Percentiles rank a stretch among this genome's conserved stretches.
Evolutionary conservation across 2,888 invertebrate species (phyloP).

Genomic region (Linyphia triangularis): DNA sequence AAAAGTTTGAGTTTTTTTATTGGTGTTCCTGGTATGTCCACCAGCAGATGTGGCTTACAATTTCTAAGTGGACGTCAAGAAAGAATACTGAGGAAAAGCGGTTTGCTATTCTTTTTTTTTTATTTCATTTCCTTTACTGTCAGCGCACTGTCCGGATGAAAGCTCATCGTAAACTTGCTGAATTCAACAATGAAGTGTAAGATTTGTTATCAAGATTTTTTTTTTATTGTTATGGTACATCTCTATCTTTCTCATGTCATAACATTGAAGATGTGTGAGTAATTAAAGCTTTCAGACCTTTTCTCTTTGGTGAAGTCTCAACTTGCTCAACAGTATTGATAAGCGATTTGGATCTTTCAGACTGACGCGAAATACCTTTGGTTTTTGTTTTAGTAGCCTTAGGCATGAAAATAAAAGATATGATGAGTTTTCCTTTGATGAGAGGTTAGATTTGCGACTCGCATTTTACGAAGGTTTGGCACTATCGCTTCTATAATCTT

Average conservation of each 20-base stretch:
- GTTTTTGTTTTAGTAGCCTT: too few relatives aligned
- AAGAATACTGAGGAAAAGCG: neutral
- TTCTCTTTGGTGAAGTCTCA: neutral
- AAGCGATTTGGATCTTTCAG: neutral
- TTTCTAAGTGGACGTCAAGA: neutral
- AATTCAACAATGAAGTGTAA: neutral
- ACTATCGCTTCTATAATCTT: too few relatives aligned
- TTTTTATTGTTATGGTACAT: neutral
- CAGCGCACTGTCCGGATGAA: neutral
- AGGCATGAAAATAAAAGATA: too few relatives aligned
- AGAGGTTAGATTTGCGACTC: too few relatives aligned
- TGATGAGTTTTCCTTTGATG: too few relatives aligned
- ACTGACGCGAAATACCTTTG: neutral
- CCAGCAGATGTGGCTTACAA: too few relatives aligned
- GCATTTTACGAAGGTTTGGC: too few relatives aligned
- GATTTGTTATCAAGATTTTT: neutral
- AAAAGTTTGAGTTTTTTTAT: slow-evolving; percentile 27
- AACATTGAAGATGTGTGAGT: neutral
- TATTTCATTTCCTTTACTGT: neutral
- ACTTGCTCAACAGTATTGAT: neutral
- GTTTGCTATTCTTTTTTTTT: neutral
- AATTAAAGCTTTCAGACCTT: neutral
- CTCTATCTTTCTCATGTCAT: neutral
- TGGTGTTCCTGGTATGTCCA: slow-evolving; percentile 4
- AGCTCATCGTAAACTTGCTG: neutral